A percentile compares a stretch with the other conserved stretches of the same genome.
Conservation (phyloP, 2,888 invertebrate species). For the Iselma pallidipennis region DNA sequence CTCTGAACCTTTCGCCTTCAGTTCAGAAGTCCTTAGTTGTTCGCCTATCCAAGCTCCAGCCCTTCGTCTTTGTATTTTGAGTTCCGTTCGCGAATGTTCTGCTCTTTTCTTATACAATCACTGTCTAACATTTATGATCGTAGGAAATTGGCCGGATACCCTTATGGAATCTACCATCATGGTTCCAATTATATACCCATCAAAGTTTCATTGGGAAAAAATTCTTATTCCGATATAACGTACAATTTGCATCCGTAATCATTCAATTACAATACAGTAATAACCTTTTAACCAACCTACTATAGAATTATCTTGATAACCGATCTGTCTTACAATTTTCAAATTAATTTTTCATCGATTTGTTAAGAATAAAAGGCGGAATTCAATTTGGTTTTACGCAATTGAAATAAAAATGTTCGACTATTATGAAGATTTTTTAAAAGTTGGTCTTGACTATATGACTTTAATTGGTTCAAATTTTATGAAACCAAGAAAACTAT, state of each 20-base stretch:
- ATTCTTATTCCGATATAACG: too few species aligned
- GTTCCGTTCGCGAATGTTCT: slow-evolving; percentile 14
- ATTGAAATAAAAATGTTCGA: not conserved
- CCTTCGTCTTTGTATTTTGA: slow-evolving; percentile 16
- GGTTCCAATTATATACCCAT: not conserved
- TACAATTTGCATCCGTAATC: not conserved
- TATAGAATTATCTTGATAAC: too few species aligned
- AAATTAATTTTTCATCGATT: not conserved
- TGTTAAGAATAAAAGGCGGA: not conserved
- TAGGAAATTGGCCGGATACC: not conserved
- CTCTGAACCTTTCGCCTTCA: slow-evolving; percentile 54
- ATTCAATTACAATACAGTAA: not conserved
- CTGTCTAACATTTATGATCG: not conserved
- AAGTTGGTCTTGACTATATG: not conserved
- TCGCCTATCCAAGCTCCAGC: slow-evolving; percentile 20
- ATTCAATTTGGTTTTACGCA: not conserved
- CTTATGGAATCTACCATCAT: not conserved
- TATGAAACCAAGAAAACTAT: not conserved
- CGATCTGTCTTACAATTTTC: not conserved
- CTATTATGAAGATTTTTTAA: not conserved
- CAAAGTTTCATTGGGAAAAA: not conserved
- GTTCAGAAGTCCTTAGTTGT: slow-evolving; percentile 44
- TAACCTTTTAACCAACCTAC: not conserved
- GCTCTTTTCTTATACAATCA: slow-evolving; percentile 15
- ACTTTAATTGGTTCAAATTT: not conserved